Percentiles rank a stretch among this genome's conserved stretches.
Evolutionary conservation across 2,113 vertebrate genomes (phyloP).

Genomic region (Colaptes auratus): DNA sequence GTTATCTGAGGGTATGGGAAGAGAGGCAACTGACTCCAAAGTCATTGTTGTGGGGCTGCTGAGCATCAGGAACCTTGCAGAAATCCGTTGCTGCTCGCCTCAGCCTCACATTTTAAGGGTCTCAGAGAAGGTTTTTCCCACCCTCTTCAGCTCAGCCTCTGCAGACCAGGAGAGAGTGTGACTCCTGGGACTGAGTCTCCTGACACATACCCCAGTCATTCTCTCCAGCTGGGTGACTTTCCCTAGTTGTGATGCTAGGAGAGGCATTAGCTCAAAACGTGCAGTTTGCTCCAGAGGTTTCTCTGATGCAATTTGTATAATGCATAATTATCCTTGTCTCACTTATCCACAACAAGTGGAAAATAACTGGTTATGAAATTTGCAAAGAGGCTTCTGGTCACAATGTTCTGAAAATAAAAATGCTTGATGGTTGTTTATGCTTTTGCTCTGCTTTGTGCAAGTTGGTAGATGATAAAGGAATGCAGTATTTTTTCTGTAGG

Average conservation of each 20-base stretch:
- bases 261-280: slow-evolving; percentile 11
- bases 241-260: not conserved
- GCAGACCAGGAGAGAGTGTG: not conserved
- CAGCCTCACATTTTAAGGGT: not conserved
- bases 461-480: slow-evolving; percentile 29
- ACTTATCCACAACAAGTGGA: not conserved
- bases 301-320: slow-evolving; percentile 6
- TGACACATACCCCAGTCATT: not conserved
- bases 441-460: slow-evolving; percentile 39
- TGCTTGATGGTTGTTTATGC: not conserved
- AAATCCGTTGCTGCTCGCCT: not conserved
- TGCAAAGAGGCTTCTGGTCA: not conserved
- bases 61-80: not conserved
- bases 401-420: slow-evolving; percentile 22
- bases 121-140: not conserved
- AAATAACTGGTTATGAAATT: slow-evolving; percentile 43
- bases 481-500: not conserved
- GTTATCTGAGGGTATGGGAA: not conserved
- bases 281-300: slow-evolving; percentile 28
- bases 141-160: not conserved
- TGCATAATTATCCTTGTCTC: slow-evolving; percentile 1
- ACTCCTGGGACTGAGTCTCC: not conserved
- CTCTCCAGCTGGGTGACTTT: not conserved
- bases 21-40: not conserved
- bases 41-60: not conserved